Evolutionary conservation across 2,888 invertebrate genomes (phyloP).

Genomic region (Pristionchus mayeri): DNA sequence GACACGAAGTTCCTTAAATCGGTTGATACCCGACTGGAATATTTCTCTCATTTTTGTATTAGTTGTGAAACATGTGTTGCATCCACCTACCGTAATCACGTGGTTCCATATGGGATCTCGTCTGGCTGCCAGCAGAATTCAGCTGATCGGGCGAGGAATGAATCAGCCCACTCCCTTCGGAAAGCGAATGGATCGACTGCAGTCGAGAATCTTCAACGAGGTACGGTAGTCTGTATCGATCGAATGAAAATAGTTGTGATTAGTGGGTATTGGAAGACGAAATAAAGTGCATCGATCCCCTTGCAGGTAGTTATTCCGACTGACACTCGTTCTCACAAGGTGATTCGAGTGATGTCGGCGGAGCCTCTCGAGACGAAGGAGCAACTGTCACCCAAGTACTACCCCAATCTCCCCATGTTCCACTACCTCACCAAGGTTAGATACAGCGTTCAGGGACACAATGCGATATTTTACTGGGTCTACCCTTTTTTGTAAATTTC

Average conservation of each 20-base stretch:
- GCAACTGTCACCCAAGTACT: conserved; percentile 70
- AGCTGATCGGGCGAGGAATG: conserved; percentile 66
- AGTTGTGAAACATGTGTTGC: neutral
- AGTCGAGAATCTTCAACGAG: conserved; percentile 49
- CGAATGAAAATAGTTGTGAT: neutral
- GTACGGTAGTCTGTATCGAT: conserved; percentile 6
- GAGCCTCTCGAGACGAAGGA: conserved; percentile 71
- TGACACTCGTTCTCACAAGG: conserved; percentile 59
- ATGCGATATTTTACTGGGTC: neutral
- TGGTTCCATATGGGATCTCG: conserved; percentile 52
- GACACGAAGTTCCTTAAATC: neutral
- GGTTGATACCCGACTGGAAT: neutral
- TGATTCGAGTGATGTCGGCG: conserved; percentile 72
- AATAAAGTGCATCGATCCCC: neutral
- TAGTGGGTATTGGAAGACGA: no score
- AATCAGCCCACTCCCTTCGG: conserved; percentile 68
- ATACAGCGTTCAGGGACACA: conserved; percentile 37
- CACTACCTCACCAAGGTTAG: conserved; percentile 76
- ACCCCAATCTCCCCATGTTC: conserved; percentile 75
- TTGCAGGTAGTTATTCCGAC: conserved; percentile 66
- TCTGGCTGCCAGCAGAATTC: conserved; percentile 65
- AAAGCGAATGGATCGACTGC: conserved; percentile 70
- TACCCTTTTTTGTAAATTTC: neutral
- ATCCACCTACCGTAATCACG: neutral
- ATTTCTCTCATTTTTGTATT: neutral